phyloP scores from a whole-genome alignment of 2,113 vertebrate genomes.

The Pseudopipra pipra region DNA sequence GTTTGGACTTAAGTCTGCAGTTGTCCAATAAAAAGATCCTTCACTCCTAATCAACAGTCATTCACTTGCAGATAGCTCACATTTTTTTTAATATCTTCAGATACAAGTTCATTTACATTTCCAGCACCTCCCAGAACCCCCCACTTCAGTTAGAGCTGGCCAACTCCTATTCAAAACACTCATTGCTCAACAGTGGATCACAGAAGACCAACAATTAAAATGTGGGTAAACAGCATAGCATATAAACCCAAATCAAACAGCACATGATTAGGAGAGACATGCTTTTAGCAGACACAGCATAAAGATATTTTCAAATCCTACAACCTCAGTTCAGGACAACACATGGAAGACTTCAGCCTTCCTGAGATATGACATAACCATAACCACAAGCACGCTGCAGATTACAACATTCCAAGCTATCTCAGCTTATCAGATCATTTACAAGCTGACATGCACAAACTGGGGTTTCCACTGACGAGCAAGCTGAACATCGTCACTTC shows the following conservation, averaged over 20 bases:
- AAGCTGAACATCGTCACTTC: background rate
- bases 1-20: background rate
- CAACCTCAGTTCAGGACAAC: background rate
- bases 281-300: background rate
- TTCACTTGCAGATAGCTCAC: background rate
- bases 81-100: background rate
- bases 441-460: background rate
- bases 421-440: background rate
- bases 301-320: background rate
- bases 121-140: background rate
- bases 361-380: background rate
- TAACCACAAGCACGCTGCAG: background rate
- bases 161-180: background rate
- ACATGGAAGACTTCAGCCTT: background rate
- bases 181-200: background rate
- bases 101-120: background rate
- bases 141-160: background rate
- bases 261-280: background rate
- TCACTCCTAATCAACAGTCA: background rate
- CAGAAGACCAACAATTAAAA: background rate
- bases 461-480: background rate
- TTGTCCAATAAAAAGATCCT: background rate
- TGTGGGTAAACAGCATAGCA: background rate
- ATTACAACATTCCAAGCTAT: background rate
- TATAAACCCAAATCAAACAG: background rate